These are phyloP conservation scores for Adelosebastes latens DNA, from an alignment of 2,797 vertebrate genomes.

Conservation along the genomic window DNA sequence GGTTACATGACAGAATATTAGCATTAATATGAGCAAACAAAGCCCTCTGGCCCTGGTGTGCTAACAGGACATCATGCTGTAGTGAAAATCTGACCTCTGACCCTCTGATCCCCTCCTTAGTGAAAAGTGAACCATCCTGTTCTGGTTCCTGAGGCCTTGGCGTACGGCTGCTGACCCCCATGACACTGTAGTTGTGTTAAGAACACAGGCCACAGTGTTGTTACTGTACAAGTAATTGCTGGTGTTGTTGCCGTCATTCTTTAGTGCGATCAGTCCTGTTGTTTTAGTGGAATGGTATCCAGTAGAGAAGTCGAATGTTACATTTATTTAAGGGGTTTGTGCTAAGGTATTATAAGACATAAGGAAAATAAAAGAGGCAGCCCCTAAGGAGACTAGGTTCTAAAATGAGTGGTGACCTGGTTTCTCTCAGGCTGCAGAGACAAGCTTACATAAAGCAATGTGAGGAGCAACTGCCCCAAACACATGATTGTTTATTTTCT, in stretches of 20 bases:
- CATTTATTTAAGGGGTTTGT: not conserved
- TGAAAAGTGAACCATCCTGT: constrained; percentile 58
- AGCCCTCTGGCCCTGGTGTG: constrained; percentile 11
- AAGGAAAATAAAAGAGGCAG: not conserved
- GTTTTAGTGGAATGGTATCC: not conserved
- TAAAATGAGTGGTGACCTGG: constrained; percentile 32
- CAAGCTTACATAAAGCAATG: constrained; percentile 36
- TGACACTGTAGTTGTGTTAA: constrained; percentile 12
- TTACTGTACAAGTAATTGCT: not conserved
- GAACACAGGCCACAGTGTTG: not conserved
- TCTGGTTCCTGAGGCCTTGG: constrained; percentile 44
- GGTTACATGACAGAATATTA: not conserved
- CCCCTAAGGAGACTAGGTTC: not conserved
- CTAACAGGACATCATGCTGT: constrained; percentile 55
- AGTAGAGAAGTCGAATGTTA: not conserved
- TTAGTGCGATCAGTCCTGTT: not conserved
- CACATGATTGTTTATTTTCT: constrained; percentile 51
- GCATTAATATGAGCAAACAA: not conserved
- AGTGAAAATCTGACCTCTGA: constrained; percentile 58
- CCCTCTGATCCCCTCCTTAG: constrained; percentile 33
- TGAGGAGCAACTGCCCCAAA: constrained; percentile 27
- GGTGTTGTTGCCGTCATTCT: not conserved
- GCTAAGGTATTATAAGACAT: not conserved
- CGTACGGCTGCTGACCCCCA: constrained; percentile 38
- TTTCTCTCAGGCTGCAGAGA: constrained; percentile 34